Base-by-base conservation (phyloP, 2,797 vertebrate genomes). In the Erethizon dorsatum region DNA sequence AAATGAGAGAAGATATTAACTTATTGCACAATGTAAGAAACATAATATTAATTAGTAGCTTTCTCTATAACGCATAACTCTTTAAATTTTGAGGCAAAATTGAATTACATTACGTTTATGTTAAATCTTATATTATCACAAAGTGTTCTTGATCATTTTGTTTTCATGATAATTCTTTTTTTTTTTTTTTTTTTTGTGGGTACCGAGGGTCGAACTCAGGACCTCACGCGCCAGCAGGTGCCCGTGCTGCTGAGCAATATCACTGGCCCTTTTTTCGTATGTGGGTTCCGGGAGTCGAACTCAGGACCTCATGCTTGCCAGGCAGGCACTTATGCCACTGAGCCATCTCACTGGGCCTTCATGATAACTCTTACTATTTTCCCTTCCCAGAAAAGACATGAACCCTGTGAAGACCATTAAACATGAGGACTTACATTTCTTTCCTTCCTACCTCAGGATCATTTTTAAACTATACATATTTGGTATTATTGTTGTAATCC, bases 51-150 rank as follows among this genome's bases (percentile, higher is more conserved):
- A 89, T 54, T 26, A 61, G 47, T 56, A 77, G 13, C 12, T 71
- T 50, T 63, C 28, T 61, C 15, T 47, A 69, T 91, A 77, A 69
- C 57, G 83, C 37, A 83, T 47, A 47, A 33, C 22, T 52, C 3
- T 67, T 2, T 47, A 59, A 0, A 90, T 90, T 80, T 77, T 86
- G 9, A 90, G 91, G 17, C 11, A 85, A 96, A 88, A 82, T 59
- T 65, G n/a, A 90, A 92, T 92, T 95, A 24, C 93, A 65, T 67
- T 80, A 87, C 86, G 0, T 1, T 47, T 56, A 79, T 37, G n/a
- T 77, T 88, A 79, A 91, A 11, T 75, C 33, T 50, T 78, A 47
- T 52, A 63, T 18, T 54, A 41, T 63, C n/a, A 82, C 4, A 83
- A 89, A 91, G 41, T 52, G 3, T 33, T 88, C 52, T 45, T 92